Base-by-base conservation (phyloP, 1,140 invertebrate species). In the Drosophila albomicans region DNA sequence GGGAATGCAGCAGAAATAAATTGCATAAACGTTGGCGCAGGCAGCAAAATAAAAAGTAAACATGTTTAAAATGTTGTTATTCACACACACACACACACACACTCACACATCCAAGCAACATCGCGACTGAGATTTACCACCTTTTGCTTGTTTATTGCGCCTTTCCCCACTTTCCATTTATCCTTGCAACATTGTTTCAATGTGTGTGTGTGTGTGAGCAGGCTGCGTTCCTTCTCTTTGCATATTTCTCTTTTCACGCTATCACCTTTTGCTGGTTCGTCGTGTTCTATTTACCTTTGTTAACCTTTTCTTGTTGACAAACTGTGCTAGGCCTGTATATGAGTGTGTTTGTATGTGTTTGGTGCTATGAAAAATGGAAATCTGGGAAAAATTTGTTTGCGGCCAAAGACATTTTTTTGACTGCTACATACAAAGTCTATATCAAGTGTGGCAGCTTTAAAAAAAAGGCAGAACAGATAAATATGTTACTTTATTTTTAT, bases 31-130 rank as follows among this genome's bases (percentile, higher is more conserved):
- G 75, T 68, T 68, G 58, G 68, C 61, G 68, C 56, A 45, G 64
- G 62, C 45, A 81, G 59, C 67, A 81, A 81, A 79, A 73, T 68
- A 85, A 81, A 89, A 89, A 69, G 85, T 75, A 81, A 88, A 89
- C 81, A 89, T 89, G 81, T 85, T 89, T 85, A 85, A 89, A 88
- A 89, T 89, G 78, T 89, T 89, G 85, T 89, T 89, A 84, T 89
- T 89, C 84, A 84, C 81, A 79, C 78, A 86, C 70, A 87, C 30
- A 74, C 16, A 62, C n/a, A 69, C 11, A 45, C 54, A 30, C 78
- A 86, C 70, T 79, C 30, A 74, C 16, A 62, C n/a, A n/a, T n/a
- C n/a, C n/a, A n/a, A n/a, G n/a, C n/a, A 20, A 61, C 35, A 35
- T 54, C 38, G 67, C 58, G 32, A 32, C 56, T 56, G 62, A 48